phyloP scores from a whole-genome alignment of 2,888 invertebrate species.

The Siphlonurus alternatus region DNA sequence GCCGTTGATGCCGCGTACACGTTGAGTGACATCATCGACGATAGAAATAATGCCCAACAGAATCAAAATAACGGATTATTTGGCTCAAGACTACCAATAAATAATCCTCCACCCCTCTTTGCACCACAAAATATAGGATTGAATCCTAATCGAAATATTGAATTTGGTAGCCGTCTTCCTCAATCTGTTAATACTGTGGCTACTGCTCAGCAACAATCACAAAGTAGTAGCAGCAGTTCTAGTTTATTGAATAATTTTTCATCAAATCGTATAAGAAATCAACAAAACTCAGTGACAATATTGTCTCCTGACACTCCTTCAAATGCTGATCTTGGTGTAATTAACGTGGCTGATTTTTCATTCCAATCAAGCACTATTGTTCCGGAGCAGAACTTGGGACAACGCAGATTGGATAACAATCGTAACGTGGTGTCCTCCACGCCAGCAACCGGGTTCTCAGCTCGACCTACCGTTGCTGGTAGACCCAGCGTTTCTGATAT shows the following conservation, averaged over 20 bases:
- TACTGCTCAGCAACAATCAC: no score
- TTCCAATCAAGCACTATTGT: neutral
- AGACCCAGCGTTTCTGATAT: constrained; percentile 1
- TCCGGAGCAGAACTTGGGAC: neutral
- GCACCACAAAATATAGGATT: no score
- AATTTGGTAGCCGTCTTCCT: no score
- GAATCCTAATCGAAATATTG: no score
- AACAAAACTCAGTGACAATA: neutral
- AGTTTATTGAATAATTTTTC: neutral
- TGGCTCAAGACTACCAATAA: no score
- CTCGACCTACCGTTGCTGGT: neutral
- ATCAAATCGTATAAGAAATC: neutral
- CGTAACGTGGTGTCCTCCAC: neutral
- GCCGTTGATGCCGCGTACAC: no score
- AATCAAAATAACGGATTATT: no score
- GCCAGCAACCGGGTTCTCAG: neutral
- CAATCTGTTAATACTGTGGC: no score
- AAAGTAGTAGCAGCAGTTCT: no score
- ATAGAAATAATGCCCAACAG: no score
- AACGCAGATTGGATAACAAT: neutral
- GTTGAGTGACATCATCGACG: no score
- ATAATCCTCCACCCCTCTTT: no score
- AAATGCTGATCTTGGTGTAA: neutral
- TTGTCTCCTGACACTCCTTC: neutral
- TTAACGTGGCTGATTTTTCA: neutral